Percentiles rank a stretch among this genome's conserved stretches.
Evolutionary conservation across 2,797 vertebrate species (phyloP).

Genomic region (Oreortyx pictus): DNA sequence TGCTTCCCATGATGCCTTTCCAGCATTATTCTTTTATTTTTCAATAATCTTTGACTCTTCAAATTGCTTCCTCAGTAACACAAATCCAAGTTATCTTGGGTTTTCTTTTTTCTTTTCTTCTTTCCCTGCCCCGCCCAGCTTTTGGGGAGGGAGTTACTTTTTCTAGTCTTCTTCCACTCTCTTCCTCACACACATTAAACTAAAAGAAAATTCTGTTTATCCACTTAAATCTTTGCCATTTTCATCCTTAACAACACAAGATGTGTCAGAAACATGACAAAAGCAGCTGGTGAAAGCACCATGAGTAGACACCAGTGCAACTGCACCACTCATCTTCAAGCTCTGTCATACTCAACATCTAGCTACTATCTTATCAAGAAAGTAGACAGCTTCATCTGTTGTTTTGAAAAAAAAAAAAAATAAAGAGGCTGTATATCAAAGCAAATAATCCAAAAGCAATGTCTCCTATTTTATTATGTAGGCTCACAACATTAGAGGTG

Average conservation of each 20-base stretch:
- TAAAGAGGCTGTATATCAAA: not conserved
- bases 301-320: not conserved
- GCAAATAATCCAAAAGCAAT: too few relatives aligned
- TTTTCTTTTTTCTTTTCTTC: not conserved
- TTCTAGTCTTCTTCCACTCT: not conserved
- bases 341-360: not conserved
- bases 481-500: too few relatives aligned
- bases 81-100: too few relatives aligned
- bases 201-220: not conserved
- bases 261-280: not conserved
- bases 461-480: too few relatives aligned
- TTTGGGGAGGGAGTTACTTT: not conserved
- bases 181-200: not conserved
- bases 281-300: not conserved
- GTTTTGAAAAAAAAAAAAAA: not conserved
- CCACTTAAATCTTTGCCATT: not conserved
- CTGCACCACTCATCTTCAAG: not conserved
- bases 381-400: not conserved
- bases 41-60: not conserved
- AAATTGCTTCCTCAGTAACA: not conserved
- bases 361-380: not conserved
- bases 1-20: not conserved
- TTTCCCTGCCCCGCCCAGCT: not conserved
- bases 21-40: not conserved
- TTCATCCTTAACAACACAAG: not conserved